Conservation (phyloP, 2,113 vertebrate genomes). For the Peucedramus taeniatus region DNA sequence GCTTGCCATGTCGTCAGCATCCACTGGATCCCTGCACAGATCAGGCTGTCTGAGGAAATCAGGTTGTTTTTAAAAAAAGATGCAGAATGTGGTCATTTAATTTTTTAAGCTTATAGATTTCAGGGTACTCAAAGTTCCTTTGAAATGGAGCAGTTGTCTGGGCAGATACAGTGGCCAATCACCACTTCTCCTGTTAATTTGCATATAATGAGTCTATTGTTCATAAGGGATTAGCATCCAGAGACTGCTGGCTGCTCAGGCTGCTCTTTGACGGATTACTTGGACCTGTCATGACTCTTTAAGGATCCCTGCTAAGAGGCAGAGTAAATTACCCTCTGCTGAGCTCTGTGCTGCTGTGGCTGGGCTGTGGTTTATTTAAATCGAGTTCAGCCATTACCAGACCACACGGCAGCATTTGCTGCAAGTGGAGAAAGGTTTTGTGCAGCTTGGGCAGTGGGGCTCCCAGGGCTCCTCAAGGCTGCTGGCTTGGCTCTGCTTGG, state of each 20-base stretch:
- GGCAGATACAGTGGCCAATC: neutral
- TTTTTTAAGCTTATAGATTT: neutral
- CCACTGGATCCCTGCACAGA: neutral
- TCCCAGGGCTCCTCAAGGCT: neutral
- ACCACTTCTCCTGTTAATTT: constrained; percentile 43
- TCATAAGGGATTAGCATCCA: constrained; percentile 31
- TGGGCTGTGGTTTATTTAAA: constrained; percentile 32
- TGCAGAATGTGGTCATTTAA: neutral
- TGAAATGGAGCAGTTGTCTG: neutral
- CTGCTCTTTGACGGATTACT: constrained; percentile 44
- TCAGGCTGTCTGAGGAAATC: neutral
- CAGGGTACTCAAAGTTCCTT: neutral
- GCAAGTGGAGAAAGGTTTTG: neutral
- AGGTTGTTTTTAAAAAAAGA: neutral
- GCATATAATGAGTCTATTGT: constrained; percentile 45
- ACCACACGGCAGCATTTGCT: neutral
- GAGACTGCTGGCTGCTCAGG: constrained; percentile 23
- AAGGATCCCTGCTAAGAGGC: constrained; percentile 49
- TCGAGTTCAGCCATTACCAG: neutral
- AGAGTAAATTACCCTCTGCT: constrained; percentile 54
- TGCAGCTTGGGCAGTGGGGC: neutral
- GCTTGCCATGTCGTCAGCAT: neutral
- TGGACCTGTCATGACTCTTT: constrained; percentile 54
- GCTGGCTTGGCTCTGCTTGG: neutral
- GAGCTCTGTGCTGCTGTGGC: constrained; percentile 27